Percentiles rank a stretch among this genome's conserved stretches.
phyloP scores from a whole-genome alignment of 2,888 invertebrate species.

The Sinelater perroti region DNA sequence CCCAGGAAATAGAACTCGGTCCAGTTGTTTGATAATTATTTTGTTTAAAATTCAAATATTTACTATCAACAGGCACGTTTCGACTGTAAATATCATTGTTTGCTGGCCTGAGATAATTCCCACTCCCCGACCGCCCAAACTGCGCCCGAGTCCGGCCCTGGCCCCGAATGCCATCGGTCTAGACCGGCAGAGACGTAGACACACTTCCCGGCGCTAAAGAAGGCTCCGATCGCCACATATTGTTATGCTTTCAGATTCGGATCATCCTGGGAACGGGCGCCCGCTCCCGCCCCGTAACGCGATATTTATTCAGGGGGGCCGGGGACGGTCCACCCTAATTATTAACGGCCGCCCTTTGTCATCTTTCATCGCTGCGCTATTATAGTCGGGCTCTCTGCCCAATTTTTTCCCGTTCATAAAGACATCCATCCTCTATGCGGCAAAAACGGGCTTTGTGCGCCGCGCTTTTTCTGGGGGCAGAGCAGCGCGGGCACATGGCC shows the following conservation, averaged over 20 bases:
- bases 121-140: not conserved
- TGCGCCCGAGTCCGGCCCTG: slow-evolving; percentile 39
- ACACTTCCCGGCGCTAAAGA: slow-evolving; percentile 49
- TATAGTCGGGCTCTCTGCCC: not conserved
- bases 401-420: not conserved
- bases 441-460: too few relatives aligned
- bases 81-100: too few relatives aligned
- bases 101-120: too few relatives aligned
- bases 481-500: too few relatives aligned
- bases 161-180: slow-evolving; percentile 42
- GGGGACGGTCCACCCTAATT: slow-evolving; percentile 13
- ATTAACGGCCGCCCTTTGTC: slow-evolving; percentile 16
- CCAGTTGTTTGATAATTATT: too few relatives aligned
- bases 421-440: too few relatives aligned
- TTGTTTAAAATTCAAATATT: too few relatives aligned
- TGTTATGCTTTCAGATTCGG: slow-evolving; percentile 44
- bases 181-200: slow-evolving; percentile 48
- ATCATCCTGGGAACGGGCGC: slow-evolving; percentile 31
- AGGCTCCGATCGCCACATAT: slow-evolving; percentile 49
- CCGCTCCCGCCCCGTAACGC: slow-evolving; percentile 22
- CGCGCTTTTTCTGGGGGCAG: too few relatives aligned
- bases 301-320: slow-evolving; percentile 26
- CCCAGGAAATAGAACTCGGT: too few relatives aligned
- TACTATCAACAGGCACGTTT: too few relatives aligned
- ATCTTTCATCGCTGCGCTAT: not conserved